Evolutionary conservation across 2,113 vertebrate species (phyloP).

Genomic region (Ammodytes dubius): DNA sequence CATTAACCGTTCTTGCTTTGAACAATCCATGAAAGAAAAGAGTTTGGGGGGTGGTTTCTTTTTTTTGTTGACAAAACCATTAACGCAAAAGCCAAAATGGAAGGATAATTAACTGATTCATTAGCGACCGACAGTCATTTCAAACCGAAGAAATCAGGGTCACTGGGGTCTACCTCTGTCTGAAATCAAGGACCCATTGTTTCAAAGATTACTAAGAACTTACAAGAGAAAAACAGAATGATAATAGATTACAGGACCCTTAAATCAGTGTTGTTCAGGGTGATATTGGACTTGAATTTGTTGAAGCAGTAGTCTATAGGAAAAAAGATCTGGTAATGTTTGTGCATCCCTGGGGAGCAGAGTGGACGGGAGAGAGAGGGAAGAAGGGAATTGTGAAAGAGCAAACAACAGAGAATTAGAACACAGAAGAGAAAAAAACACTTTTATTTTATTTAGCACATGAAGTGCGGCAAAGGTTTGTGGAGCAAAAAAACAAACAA

Average conservation of each 20-base stretch:
- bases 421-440: not conserved
- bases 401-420: slow-evolving; percentile 31
- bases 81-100: not conserved
- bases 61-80: not conserved
- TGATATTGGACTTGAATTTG: slow-evolving; percentile 9
- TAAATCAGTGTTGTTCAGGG: not conserved
- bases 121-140: not conserved
- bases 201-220: not conserved
- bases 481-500: slow-evolving; percentile 5
- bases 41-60: not conserved
- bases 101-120: not conserved
- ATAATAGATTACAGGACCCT: not conserved
- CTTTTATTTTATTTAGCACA: slow-evolving; percentile 40
- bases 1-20: not conserved
- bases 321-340: slow-evolving; percentile 17
- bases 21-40: not conserved
- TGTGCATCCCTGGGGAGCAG: slow-evolving; percentile 9
- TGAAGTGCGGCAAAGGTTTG: slow-evolving; percentile 14
- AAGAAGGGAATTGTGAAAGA: slow-evolving; percentile 15
- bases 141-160: not conserved
- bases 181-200: slow-evolving; percentile 1
- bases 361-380: slow-evolving; percentile 3
- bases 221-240: not conserved
- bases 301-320: slow-evolving; percentile 24
- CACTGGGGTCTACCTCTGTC: not conserved